These are phyloP conservation scores for Quiscalus mexicanus DNA, from an alignment of 2,113 vertebrate species.

Conservation along the genomic window DNA sequence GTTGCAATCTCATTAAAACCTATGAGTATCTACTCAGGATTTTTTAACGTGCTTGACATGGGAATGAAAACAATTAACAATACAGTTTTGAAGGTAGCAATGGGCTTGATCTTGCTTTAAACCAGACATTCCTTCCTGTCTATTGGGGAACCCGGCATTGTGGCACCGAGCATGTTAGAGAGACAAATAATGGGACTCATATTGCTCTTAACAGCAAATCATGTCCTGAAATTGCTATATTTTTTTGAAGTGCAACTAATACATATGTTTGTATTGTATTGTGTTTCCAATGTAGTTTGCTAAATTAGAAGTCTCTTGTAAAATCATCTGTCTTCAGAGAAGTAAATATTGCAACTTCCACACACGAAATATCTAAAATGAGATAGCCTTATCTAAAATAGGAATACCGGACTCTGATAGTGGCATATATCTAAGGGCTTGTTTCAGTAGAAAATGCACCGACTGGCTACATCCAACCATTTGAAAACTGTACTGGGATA, in stretches of 20 bases:
- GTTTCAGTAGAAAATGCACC: background rate
- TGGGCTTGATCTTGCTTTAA: background rate
- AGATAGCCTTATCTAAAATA: background rate
- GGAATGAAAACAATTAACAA: background rate
- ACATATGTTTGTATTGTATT: background rate
- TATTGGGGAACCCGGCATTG: accelerated
- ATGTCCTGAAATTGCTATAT: background rate
- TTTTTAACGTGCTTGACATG: background rate
- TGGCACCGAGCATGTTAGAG: background rate
- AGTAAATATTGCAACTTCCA: background rate
- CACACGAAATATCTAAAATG: background rate
- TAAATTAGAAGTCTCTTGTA: background rate
- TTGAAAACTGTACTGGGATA: background rate
- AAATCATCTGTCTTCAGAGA: background rate
- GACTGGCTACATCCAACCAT: background rate
- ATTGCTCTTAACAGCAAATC: background rate
- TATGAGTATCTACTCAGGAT: accelerated
- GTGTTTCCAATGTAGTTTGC: background rate
- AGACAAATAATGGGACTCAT: background rate
- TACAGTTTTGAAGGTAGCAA: background rate
- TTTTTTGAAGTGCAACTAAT: background rate
- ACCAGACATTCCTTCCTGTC: background rate
- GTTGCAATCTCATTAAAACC: background rate
- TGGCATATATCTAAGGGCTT: background rate
- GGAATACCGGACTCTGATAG: background rate